Base-by-base conservation (phyloP, 2,888 invertebrate species). In the Coenonympha glycerion region DNA sequence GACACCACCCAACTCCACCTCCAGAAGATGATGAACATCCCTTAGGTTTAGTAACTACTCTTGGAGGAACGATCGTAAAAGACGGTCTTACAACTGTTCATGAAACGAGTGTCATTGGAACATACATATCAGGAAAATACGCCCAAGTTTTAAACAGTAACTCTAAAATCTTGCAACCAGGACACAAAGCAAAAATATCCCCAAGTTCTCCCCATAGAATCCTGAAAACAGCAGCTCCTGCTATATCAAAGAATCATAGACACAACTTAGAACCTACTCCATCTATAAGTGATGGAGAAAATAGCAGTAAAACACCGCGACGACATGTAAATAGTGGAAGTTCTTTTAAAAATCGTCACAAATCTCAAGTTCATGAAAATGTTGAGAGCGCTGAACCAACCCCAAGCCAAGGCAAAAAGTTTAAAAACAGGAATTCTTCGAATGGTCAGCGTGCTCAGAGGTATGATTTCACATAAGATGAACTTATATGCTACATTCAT, bases 21-120 rank as follows among this genome's bases (percentile, higher is more conserved):
- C 81, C 82, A 34, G 88, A 89, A 19, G 90, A 92, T 50, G 89
- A 90, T 21, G 89, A 90, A 53, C 92, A 92, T 72, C 94, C 94
- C 0, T 89, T 93, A 1, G 95, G 95, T 3, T 82, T 95, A 48
- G 94, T 96, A 0, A 94, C 95, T 4, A 94, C 93, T 65, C 88
- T 95, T 45, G 95, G 94, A 34, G 96, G 95, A 16, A 95, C 94
- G 3, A 90, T 94, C 49, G 92, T 95, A 3, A 92, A 92, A 69
- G 94, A 94, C 66, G 95, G 95, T 1, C 80, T 92, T 2, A 95
- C 95, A 3, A 95, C 95, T 0, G 91, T 95, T 4, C 94, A 94
- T 69, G 95, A 95, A 79, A 95, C 95, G 0, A 94, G 93, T 71
- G 95, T 96, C n/a, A 93, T 95, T 63, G 94, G 96, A 19, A 95